Evolutionary conservation across 2,888 invertebrate species (phyloP).

Genomic region (Lasioglossum malachurum): DNA sequence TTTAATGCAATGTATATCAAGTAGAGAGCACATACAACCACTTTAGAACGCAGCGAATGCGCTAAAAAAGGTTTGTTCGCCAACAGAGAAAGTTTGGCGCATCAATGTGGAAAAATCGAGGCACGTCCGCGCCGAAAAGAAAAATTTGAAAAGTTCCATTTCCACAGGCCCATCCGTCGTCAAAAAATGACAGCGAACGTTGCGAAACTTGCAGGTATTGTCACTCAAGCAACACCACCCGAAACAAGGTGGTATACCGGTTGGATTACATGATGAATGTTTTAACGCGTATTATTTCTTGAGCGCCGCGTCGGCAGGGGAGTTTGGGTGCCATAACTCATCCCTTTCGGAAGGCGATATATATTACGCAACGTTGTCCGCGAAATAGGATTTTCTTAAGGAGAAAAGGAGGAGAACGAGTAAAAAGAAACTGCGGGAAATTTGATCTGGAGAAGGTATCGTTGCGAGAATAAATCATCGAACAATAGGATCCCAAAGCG

Average conservation of each 20-base stretch:
- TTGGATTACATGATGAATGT: not conserved
- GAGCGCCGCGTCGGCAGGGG: not conserved
- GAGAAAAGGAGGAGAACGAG: not conserved
- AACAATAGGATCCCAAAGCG: not conserved
- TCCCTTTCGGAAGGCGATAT: not conserved
- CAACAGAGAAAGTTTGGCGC: not conserved
- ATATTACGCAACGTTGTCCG: not conserved
- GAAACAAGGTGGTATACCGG: not conserved
- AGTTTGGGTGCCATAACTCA: not conserved
- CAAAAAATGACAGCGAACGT: constrained; percentile 35
- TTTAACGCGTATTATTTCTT: not conserved
- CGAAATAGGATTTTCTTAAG: not conserved
- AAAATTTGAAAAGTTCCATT: constrained; percentile 52
- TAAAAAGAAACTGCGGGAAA: not conserved
- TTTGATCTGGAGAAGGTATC: not conserved
- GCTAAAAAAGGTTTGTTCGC: not conserved
- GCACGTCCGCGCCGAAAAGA: not conserved
- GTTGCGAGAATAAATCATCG: constrained; percentile 16
- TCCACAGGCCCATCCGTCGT: constrained; percentile 25
- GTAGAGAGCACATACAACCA: not conserved
- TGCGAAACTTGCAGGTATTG: constrained; percentile 42
- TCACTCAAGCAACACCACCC: constrained; percentile 6
- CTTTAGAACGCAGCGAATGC: not conserved
- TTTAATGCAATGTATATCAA: too few relatives aligned
- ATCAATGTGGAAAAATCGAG: not conserved